Base-by-base conservation (phyloP, 2,797 vertebrate species). In the Phoxinus dragarum region DNA sequence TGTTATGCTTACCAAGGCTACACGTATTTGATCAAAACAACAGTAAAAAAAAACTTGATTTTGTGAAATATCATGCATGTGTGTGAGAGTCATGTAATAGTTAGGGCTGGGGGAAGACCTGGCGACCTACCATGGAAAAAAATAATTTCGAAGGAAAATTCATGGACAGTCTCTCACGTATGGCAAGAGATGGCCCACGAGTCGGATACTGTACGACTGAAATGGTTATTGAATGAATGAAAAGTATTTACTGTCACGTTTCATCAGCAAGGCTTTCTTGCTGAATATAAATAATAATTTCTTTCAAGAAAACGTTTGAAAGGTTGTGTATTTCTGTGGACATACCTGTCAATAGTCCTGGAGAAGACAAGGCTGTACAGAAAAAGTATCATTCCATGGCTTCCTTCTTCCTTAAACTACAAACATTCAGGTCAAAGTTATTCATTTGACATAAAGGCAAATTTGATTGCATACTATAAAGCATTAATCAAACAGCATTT, bases 361-460 rank as follows among this genome's bases (percentile, higher is more conserved):
- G 97, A 97, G 90, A 96, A 95, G 90, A 98, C 91, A 27, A 98
- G 93, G 87, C 97, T 98, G 88, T 96, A 98, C 4, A 98, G 93
- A 91, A 97, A 97, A 0, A 98, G 92, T 90, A 98, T 96, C 87
- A 97, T 92, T 19, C 97, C 97, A 0, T 94, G 96, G 84, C 95
- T 94, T 44, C 94, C 94, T 89, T 97, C 95, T 0, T 90, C 93
- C 87, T 79, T 94, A 89, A 98, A 97, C 97, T 98, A 66, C 31
- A 80, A 23, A 79, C 14, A 79, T 76, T 84, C 64, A 68, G 23
- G 34, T 27, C 2, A 76, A 47, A 66, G 10, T 88, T 56, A 7
- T 89, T 67, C 14, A 76, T 23, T n/a, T 4, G 61, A 27, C 54
- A 42, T 31, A 31, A 61, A 73, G 5, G 9, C 8, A 56, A 12